Evolutionary conservation across 2,113 vertebrate genomes (phyloP).

Genomic region (Phyllopteryx taeniolatus): DNA sequence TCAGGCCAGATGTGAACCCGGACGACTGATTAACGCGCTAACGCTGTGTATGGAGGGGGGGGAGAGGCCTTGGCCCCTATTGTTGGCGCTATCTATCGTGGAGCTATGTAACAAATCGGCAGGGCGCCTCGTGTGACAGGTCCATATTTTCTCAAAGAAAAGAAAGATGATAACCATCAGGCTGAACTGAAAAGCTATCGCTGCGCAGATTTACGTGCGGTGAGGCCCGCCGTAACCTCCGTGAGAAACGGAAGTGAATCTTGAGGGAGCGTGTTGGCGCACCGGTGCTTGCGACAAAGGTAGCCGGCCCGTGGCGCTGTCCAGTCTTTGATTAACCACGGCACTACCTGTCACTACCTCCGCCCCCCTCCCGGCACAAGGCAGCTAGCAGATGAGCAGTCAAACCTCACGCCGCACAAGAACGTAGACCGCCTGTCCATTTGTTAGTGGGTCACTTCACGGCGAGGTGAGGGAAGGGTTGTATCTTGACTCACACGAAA

Average conservation of each 20-base stretch:
- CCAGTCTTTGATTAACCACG: slow-evolving; percentile 65
- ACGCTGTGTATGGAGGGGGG: slow-evolving; percentile 51
- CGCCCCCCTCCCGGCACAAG: slow-evolving; percentile 33
- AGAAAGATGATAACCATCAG: slow-evolving; percentile 61
- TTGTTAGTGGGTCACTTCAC: neutral
- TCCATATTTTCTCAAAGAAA: slow-evolving; percentile 67
- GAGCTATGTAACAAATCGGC: slow-evolving; percentile 70
- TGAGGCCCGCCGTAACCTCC: slow-evolving; percentile 30
- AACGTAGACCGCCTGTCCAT: neutral
- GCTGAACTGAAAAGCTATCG: slow-evolving; percentile 64
- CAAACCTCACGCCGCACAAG: slow-evolving; percentile 14
- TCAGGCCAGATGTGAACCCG: slow-evolving; percentile 69
- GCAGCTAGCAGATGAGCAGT: slow-evolving; percentile 26
- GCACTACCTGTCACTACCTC: slow-evolving; percentile 50
- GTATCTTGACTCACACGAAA: neutral
- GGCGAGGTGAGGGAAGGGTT: neutral
- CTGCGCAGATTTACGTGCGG: slow-evolving; percentile 31
- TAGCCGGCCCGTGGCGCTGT: slow-evolving; percentile 59
- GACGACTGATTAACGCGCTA: slow-evolving; percentile 61
- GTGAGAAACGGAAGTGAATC: slow-evolving; percentile 62
- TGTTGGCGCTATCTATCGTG: slow-evolving; percentile 63
- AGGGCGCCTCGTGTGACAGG: slow-evolving; percentile 55
- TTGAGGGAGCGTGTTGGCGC: slow-evolving; percentile 55
- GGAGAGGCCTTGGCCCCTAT: slow-evolving; percentile 61
- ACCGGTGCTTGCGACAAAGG: slow-evolving; percentile 65